Evolutionary conservation across 2,888 invertebrate genomes (phyloP), one percentile per base, ranked within the genome.

Genomic region (Axea sp.): DNA sequence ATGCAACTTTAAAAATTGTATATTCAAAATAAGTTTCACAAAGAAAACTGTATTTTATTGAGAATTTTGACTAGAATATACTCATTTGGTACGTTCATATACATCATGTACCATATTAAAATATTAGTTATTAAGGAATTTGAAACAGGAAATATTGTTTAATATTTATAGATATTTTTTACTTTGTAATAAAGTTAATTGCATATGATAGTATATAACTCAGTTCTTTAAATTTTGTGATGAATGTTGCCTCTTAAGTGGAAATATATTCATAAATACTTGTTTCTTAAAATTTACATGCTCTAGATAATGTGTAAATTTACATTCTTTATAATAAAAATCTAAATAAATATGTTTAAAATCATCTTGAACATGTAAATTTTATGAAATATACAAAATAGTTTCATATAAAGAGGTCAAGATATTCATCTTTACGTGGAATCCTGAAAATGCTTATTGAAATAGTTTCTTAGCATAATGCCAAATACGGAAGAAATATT

Each of bases 401-500:
- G 15, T 47, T 62, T 39, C 4, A 17, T 39, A 53, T 7, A 51
- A 73, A 68, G 65, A 49, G 57, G 60, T 67, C 31, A 31, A 37
- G 12, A 5, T 39, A 24, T 59, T 37, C 43, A 69, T 53, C 59
- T 5, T 43, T 39, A 28, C 28, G 12, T 65, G 59, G 41, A 65
- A 69, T 77, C 35, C 55, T 77, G 53, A 65, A 84, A 84, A 85
- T 84, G 83, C 85, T 91, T 91, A 94, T 89, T 95, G 95, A 53
- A 80, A 80, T n/a, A 80, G 90, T 87, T 94, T 93, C 82, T 93
- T 93, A 79, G 95, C 94, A 83, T 95, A 93, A 88, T 93, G 93
- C 95, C 95, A 96, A 89, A 97, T 94, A 80, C 95, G 92, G 93
- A 97, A 97, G 93, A 97, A 97, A 90, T 97, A 97, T 89, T 97